Conservation (phyloP, 1,140 invertebrate species). For the Brachionus paranguensis region DNA sequence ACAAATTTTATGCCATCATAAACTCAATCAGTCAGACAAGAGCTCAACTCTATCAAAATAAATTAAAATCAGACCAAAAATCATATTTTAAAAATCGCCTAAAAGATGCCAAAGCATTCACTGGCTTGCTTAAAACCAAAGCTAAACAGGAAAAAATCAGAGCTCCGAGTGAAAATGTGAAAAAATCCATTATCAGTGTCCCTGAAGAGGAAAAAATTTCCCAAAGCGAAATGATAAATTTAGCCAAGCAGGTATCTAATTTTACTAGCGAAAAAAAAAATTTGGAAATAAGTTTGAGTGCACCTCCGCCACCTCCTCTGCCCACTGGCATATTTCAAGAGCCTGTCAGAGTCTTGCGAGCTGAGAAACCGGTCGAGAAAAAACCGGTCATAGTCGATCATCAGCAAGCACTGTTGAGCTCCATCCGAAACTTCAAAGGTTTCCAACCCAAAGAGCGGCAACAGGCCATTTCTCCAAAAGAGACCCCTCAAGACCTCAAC, state of each 20-base stretch:
- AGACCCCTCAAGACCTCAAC: neutral
- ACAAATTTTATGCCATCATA: neutral
- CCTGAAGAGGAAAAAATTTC: neutral
- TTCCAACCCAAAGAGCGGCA: neutral
- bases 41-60: neutral
- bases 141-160: neutral
- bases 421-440: conserved; percentile 1
- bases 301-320: neutral
- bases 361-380: neutral
- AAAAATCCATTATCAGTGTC: neutral
- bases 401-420: neutral
- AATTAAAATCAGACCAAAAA: neutral
- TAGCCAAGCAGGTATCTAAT: neutral
- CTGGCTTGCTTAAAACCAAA: neutral
- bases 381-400: neutral
- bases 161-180: neutral
- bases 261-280: neutral
- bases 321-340: neutral
- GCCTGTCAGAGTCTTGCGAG: neutral
- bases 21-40: neutral
- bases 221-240: neutral
- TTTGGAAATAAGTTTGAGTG: neutral
- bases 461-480: neutral
- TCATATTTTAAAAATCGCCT: neutral
- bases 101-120: neutral